These are phyloP conservation scores for Babyrousa celebensis DNA, from an alignment of 2,797 vertebrate species.

Conservation along the genomic window DNA sequence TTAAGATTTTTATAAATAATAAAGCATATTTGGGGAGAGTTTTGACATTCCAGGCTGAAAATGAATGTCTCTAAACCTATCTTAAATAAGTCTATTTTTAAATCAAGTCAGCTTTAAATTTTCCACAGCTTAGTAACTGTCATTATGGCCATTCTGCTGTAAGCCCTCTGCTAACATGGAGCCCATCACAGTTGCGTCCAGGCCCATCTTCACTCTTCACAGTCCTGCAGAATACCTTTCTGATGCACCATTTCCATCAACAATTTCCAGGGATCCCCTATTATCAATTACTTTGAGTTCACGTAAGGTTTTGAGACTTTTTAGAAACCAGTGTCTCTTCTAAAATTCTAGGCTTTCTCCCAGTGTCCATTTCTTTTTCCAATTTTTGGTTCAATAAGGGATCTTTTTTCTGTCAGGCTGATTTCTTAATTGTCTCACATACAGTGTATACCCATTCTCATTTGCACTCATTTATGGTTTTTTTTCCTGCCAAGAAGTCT, in stretches of 20 bases:
- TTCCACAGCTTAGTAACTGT: background rate
- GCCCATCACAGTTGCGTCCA: background rate
- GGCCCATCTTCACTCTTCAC: background rate
- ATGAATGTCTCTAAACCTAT: background rate
- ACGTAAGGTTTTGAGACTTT: background rate
- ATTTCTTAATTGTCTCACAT: background rate
- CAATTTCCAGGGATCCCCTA: background rate
- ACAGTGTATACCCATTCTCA: background rate
- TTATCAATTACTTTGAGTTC: background rate
- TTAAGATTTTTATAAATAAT: background rate
- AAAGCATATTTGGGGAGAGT: background rate
- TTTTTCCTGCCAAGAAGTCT: background rate
- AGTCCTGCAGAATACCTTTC: background rate
- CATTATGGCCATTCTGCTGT: background rate
- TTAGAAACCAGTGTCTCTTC: background rate
- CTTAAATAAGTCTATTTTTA: slow-evolving; percentile 60
- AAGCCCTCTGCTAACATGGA: background rate
- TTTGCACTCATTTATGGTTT: background rate
- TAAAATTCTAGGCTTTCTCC: slow-evolving; percentile 33
- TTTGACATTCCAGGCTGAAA: slow-evolving; percentile 63
- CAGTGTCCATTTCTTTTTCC: too few relatives aligned
- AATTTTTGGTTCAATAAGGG: background rate
- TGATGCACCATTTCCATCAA: background rate
- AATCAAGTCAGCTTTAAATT: background rate
- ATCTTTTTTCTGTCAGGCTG: slow-evolving; percentile 9